Conservation (phyloP, 2,888 invertebrate species). For the Apamea crenata region DNA sequence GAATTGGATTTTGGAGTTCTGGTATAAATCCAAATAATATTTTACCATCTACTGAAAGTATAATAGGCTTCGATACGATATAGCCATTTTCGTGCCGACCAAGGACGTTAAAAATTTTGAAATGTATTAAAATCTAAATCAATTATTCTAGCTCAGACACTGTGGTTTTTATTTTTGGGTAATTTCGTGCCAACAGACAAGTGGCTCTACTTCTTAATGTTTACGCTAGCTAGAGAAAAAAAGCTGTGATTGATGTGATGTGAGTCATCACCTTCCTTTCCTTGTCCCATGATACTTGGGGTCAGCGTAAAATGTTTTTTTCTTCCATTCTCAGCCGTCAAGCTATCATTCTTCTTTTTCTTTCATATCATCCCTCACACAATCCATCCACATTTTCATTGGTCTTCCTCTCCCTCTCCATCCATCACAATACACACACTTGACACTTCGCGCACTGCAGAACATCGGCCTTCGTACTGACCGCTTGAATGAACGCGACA, state of each 20-base stretch:
- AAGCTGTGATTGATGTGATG: not conserved
- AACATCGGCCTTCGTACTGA: constrained; percentile 34
- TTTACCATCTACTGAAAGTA: not conserved
- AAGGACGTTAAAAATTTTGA: not conserved
- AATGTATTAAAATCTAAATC: not conserved
- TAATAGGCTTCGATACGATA: not conserved
- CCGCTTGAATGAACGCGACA: constrained; percentile 21
- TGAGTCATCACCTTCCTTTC: not conserved
- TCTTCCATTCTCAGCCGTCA: not conserved
- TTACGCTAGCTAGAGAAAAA: not conserved
- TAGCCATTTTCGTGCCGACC: not conserved
- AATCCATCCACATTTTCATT: not conserved
- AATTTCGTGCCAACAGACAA: no score
- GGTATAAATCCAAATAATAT: constrained; percentile 43
- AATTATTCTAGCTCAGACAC: no score
- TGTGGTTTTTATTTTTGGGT: no score
- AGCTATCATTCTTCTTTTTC: not conserved
- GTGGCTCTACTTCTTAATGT: no score
- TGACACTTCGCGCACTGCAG: not conserved
- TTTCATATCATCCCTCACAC: not conserved
- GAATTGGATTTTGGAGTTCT: constrained; percentile 35
- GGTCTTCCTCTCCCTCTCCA: not conserved
- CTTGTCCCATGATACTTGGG: not conserved
- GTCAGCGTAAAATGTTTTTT: not conserved
- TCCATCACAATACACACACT: not conserved